Percentiles rank a stretch among this genome's conserved stretches.
Evolutionary conservation across 2,888 invertebrate species (phyloP).

Genomic region (Argyresthia albistria): DNA sequence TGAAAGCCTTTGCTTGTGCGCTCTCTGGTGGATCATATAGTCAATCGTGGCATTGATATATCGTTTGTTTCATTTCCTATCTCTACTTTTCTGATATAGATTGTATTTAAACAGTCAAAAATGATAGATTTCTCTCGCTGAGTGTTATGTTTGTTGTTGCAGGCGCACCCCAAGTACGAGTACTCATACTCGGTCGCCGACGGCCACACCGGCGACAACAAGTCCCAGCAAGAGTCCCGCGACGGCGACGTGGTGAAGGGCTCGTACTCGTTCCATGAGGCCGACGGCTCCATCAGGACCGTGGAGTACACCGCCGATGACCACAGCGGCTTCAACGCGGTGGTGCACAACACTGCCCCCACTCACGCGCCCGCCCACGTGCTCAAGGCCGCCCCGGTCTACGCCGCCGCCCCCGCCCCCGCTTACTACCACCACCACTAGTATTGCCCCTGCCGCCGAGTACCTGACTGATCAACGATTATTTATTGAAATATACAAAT

Average conservation of each 20-base stretch:
- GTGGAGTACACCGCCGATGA: constrained; percentile 36
- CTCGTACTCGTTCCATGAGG: constrained; percentile 11
- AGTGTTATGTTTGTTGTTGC: constrained; percentile 3
- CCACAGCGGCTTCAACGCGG: constrained; percentile 25
- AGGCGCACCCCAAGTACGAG: constrained; percentile 70
- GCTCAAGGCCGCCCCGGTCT: constrained; percentile 1
- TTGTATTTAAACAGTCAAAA: too few species aligned
- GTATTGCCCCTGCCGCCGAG: neutral
- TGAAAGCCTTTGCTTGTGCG: too few species aligned
- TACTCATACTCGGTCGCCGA: constrained; percentile 72
- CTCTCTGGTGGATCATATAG: too few species aligned
- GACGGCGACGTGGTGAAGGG: constrained; percentile 64
- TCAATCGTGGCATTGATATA: too few species aligned
- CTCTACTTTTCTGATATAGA: too few species aligned
- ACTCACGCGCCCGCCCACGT: constrained; percentile 3
- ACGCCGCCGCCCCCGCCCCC: constrained; percentile 1
- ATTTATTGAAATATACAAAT: constrained; percentile 1
- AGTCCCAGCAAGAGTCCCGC: constrained; percentile 58
- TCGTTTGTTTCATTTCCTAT: too few species aligned
- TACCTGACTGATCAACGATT: neutral
- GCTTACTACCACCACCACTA: constrained; percentile 2
- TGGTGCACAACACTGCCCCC: constrained; percentile 8
- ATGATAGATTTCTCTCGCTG: neutral
- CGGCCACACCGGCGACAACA: constrained; percentile 68
- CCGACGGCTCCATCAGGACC: constrained; percentile 34